Base-by-base conservation (phyloP, 1,140 invertebrate genomes). In the Eulimnadia texana region DNA sequence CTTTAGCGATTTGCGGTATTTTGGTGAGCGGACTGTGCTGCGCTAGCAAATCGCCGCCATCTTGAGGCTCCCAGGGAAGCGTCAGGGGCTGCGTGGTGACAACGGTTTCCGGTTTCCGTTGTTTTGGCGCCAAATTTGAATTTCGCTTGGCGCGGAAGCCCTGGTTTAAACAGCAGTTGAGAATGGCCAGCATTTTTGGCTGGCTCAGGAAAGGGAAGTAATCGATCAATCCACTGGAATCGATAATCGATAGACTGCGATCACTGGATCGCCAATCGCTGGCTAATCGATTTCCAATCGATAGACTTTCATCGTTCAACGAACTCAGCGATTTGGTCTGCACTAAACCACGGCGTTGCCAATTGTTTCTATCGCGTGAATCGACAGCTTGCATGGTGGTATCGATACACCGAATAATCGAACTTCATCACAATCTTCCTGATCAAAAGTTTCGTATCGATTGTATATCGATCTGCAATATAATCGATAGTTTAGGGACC, bases 111-210 rank as follows among this genome's bases (percentile, higher is more conserved):
- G 33, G 6, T 42, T 42, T 42, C 6, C 6, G 16, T 42, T 16
- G 6, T 16, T 42, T 42, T 6, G 33, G 33, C 33, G 33, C 33
- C 33, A 42, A 42, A 42, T 42, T 42, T 42, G 33, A 42, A 42
- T 42, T 42, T 16, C 33, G 33, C 6, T 16, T 16, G 33, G 33
- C 6, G 33, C 33, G 33, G 6, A 42, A 42, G 33, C 33, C 16
- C 33, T 56, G 24, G 27, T 33, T 33, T 9, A 57, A 27, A 19
- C 55, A 57, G 25, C 55, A 57, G 55, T 33, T 57, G 25, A 57
- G 33, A 20, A 57, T 57, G 55, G 55, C 55, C 55, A 57, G 10
- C 55, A 57, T 57, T 10, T 57, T 57, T 23, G 20, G 22, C 13
- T 57, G 24, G 28, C 25, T 57, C 24, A 3, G 24, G 11, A 33